Base-by-base conservation (phyloP, 1,140 invertebrate genomes). In the Bombus waltoni region DNA sequence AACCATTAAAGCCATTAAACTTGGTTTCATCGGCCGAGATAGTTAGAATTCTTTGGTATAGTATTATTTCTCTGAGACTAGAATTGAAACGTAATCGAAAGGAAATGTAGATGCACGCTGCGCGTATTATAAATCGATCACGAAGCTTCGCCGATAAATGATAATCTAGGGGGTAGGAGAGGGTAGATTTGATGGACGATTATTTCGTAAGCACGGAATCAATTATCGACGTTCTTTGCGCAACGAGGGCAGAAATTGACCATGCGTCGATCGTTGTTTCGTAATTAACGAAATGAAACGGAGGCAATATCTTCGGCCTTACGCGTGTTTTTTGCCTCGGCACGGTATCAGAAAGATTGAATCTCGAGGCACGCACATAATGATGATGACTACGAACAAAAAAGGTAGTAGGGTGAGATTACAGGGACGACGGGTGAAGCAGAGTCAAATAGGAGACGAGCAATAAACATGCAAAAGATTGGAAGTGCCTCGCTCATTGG, bases 391-490 rank as follows among this genome's bases (percentile, higher is more conserved):
- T 73, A 65, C 35, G 65, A 73, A 44, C 18, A 86, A 70, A 68
- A 73, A 81, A 57, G 38, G 62, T 65, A 71, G 66, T 57, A 47
- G 66, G 66, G 59, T 38, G 65, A 83, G 44, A 74, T 62, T 72
- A 68, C 2, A 66, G 25, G 32, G 65, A 70, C 59, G n/a, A 42
- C 71, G 85, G 81, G 66, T 81, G 44, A 70, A 74, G 44, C 22
- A 28, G 40, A 74, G 35, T n/a, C 62, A 47, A 47, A 75, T 53
- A 75, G 62, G 76, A 74, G 65, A 74, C 9, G 47, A 66, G 44
- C 35, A 47, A 68, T 71, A 73, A 81, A 80, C 73, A 84, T 66
- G 84, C 65, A 73, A 89, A 86, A 86, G 66, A 81, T 82, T 82
- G 40, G 2, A 62, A 44, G 72, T 53, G 62, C n/a, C 71, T 73